Base-by-base conservation (phyloP, 2,888 invertebrate genomes). In the Melinaea menophilus region DNA sequence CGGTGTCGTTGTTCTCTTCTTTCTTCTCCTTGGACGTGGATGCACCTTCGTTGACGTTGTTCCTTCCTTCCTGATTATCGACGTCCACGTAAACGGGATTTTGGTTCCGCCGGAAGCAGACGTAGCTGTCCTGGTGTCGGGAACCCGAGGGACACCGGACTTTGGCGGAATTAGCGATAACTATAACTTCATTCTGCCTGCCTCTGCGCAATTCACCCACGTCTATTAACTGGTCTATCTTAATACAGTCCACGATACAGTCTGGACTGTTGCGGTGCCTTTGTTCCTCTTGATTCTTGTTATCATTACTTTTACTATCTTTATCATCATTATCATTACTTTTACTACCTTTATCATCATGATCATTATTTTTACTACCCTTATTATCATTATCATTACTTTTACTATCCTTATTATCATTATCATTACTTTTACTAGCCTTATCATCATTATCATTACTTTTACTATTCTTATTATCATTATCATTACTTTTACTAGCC, bases 171-270 rank as follows among this genome's bases (percentile, higher is more conserved):
- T 51, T 51, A 11, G 67, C 63, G 2, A 67, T 63, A 0, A 67
- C 61, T n/a, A 67, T 63, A 4, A 67, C 63, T 22, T 67, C 63
- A 31, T 63, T 65, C 31, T 63, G 61, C 7, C 62, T 58, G 0
- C 59, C 67, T 13, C 63, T 41, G 7, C 47, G 46, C 2, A 54
- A 13, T 33, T 67, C 62, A 2, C 60, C 63, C 3, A 61, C 62
- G 3, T 65, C 65, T 12, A 65, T 62, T 3, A 59, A 4, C 3
- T 63, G 62, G 37, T 67, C 67, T 34, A 67, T 65, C 63, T 67
- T 67, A 7, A 67, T 61, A 31, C 63, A 63, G 31, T 67, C 65
- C 3, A 59, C 59, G 31, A 63, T 56, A 3, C 48, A 62, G 9
- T 37, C 35, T 9, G 48, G 45, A 58, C 54, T 58, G 9, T 59